phyloP scores from a whole-genome alignment of 1,140 invertebrate species.

The Scaptomyza montana region DNA sequence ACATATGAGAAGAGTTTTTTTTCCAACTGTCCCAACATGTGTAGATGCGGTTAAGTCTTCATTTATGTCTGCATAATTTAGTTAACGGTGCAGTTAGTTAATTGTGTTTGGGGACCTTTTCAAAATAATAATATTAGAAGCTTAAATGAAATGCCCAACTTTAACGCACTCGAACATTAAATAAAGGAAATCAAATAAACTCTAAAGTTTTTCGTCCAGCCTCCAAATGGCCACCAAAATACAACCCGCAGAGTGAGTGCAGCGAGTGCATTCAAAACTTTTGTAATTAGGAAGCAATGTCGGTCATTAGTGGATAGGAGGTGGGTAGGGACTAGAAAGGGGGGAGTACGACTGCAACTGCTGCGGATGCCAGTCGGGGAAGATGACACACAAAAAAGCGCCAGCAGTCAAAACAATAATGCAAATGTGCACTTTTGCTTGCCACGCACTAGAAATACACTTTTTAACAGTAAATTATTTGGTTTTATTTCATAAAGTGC shows the following conservation, averaged over 20 bases:
- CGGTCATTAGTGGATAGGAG: constrained; percentile 66
- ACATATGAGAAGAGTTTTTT: constrained; percentile 56
- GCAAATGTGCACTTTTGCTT: constrained; percentile 55
- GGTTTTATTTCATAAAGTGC: too few species aligned
- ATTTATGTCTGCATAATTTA: constrained; percentile 14
- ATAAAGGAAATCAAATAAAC: constrained; percentile 78
- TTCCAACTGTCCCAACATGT: constrained; percentile 51
- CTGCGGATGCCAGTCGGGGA: constrained; percentile 22
- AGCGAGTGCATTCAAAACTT: constrained; percentile 75
- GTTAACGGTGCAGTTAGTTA: constrained; percentile 73
- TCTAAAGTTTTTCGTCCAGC: constrained; percentile 46
- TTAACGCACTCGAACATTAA: constrained; percentile 66
- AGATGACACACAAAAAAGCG: constrained; percentile 63
- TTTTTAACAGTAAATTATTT: background rate
- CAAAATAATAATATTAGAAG: background rate
- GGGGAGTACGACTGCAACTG: constrained; percentile 3
- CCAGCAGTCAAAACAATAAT: constrained; percentile 76
- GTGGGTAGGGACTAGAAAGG: background rate
- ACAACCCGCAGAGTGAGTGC: constrained; percentile 26
- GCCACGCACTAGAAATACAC: constrained; percentile 24
- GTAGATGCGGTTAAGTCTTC: constrained; percentile 56
- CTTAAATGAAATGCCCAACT: constrained; percentile 57
- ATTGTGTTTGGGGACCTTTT: constrained; percentile 32
- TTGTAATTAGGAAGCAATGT: constrained; percentile 81
- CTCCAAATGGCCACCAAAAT: background rate